Evolutionary conservation across 2,888 invertebrate genomes (phyloP).

Genomic region (Megalurothrips usitatus): DNA sequence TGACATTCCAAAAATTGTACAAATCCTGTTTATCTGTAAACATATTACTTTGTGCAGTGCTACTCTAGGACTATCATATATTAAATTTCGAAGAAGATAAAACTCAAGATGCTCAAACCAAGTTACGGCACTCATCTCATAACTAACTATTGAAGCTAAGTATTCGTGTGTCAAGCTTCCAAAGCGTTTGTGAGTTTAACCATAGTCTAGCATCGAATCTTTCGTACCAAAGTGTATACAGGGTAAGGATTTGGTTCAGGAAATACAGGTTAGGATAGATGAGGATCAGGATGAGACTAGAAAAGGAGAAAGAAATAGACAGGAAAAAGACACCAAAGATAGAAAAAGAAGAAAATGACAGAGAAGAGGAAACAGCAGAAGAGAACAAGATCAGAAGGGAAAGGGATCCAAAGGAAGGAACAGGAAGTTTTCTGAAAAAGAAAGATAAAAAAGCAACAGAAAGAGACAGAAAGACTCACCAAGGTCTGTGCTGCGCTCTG

Average conservation of each 20-base stretch:
- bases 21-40: not conserved
- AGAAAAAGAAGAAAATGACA: not conserved
- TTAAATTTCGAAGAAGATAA: not conserved
- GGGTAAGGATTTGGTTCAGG: not conserved
- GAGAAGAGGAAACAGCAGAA: not conserved
- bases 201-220: not conserved
- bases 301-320: not conserved
- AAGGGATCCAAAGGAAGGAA: not conserved
- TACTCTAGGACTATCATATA: conserved; percentile 8
- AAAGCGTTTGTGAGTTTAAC: not conserved
- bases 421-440: not conserved
- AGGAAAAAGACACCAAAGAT: not conserved
- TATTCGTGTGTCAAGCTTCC: not conserved
- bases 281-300: not conserved
- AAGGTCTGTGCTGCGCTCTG: conserved; percentile 11
- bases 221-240: conserved; percentile 6
- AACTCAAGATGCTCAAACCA: conserved; percentile 11
- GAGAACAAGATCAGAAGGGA: not conserved
- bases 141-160: conserved; percentile 15
- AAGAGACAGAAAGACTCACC: conserved; percentile 19
- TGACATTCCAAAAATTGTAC: no score
- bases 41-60: not conserved
- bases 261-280: no score
- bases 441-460: conserved; percentile 17
- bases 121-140: not conserved